These are phyloP conservation scores for Pollenia griseotomentosa DNA, from an alignment of 2,888 invertebrate species.

Conservation along the genomic window DNA sequence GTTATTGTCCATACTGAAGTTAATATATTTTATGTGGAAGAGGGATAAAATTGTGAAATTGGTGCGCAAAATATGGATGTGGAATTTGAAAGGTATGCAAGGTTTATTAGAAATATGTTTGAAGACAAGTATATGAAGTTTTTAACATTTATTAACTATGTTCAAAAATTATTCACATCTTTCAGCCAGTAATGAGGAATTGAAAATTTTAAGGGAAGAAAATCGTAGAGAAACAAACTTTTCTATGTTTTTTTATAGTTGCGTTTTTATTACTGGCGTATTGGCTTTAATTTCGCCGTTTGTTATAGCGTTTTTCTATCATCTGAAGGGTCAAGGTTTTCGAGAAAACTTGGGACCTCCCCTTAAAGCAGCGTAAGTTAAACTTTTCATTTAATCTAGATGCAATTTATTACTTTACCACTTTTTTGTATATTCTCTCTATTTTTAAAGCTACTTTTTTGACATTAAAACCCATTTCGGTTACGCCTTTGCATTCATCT, in stretches of 20 bases:
- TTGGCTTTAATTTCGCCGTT: conserved; percentile 38
- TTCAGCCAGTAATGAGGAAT: conserved; percentile 48
- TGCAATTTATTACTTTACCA: too few relatives aligned
- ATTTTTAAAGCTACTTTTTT: conserved; percentile 42
- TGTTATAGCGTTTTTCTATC: conserved; percentile 22
- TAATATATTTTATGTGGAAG: conserved; percentile 60
- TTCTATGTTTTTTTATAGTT: conserved; percentile 41
- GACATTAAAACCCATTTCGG: conserved; percentile 21
- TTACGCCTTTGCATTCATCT: conserved; percentile 54
- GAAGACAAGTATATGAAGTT: too few relatives aligned
- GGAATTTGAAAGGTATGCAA: conserved; percentile 50
- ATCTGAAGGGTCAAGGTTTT: conserved; percentile 14
- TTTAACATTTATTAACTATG: too few relatives aligned
- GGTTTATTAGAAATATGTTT: too few relatives aligned
- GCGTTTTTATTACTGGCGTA: conserved; percentile 33
- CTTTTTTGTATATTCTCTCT: background rate
- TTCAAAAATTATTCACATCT: background rate
- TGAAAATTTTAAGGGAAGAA: conserved; percentile 38
- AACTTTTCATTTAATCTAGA: background rate
- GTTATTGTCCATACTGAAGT: conserved; percentile 58
- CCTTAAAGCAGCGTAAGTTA: conserved; percentile 55
- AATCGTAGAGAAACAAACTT: conserved; percentile 42
- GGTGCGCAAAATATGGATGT: conserved; percentile 51
- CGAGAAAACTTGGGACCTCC: conserved; percentile 23
- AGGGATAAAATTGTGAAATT: conserved; percentile 54